Evolutionary conservation across 2,888 invertebrate species (phyloP).

Genomic region (Diaphora mendica): DNA sequence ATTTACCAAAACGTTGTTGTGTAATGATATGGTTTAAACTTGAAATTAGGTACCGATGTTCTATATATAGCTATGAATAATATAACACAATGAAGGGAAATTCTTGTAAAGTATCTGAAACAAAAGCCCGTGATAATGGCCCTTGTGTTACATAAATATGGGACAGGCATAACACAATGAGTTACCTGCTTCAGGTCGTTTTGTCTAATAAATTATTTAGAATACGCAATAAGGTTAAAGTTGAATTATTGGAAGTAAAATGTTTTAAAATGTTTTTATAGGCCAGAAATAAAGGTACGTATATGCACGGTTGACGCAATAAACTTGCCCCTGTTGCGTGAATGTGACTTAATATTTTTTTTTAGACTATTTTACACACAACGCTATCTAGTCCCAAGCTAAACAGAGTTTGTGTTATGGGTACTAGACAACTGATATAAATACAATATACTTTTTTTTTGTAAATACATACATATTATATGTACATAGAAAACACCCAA

Average conservation of each 20-base stretch:
- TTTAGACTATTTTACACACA: too few relatives aligned
- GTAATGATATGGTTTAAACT: background rate
- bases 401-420: too few relatives aligned
- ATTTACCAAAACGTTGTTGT: background rate
- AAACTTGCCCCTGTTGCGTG: too few relatives aligned
- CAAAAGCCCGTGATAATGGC: conserved; percentile 13
- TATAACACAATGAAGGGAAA: conserved; percentile 5
- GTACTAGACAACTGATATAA: too few relatives aligned
- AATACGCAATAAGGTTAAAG: background rate
- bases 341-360: too few relatives aligned
- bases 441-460: too few relatives aligned
- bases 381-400: too few relatives aligned
- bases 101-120: background rate
- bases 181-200: conserved; percentile 7
- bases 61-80: background rate
- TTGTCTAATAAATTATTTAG: background rate
- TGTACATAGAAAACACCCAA: too few relatives aligned
- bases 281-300: too few relatives aligned
- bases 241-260: background rate
- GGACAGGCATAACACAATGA: background rate
- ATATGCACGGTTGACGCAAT: too few relatives aligned
- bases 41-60: background rate
- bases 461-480: too few relatives aligned
- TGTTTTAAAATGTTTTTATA: too few relatives aligned
- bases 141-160: conserved; percentile 15